These are phyloP conservation scores for Sitta europaea DNA, from an alignment of 2,113 vertebrate species.

Conservation along the genomic window DNA sequence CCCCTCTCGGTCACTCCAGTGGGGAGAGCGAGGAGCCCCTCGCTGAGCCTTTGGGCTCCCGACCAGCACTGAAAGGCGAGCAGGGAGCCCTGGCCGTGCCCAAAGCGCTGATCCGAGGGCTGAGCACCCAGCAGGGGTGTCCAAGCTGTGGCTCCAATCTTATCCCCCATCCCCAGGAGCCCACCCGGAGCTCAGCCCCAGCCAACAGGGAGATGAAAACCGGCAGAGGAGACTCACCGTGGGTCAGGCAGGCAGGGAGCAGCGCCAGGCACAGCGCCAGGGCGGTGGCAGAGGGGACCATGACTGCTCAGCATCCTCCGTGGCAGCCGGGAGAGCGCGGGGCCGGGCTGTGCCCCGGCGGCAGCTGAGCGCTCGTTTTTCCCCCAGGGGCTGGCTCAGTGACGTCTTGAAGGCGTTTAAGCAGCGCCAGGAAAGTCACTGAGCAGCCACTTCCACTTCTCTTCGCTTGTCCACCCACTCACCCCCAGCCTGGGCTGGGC, in stretches of 20 bases:
- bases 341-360: not conserved
- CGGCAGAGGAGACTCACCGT: not conserved
- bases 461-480: slow-evolving; percentile 1
- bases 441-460: slow-evolving; percentile 24
- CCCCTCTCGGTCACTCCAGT: accelerated
- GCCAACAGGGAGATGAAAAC: accelerated
- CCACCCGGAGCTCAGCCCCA: accelerated
- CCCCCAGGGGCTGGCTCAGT: slow-evolving; percentile 35
- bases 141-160: accelerated
- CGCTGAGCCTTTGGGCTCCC: not conserved
- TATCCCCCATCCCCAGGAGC: accelerated
- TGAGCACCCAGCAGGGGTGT: accelerated
- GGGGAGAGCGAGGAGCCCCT: not conserved
- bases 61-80: accelerated
- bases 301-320: slow-evolving; percentile 16
- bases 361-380: not conserved
- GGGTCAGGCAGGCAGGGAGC: not conserved
- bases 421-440: not conserved
- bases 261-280: not conserved
- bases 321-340: not conserved
- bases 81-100: accelerated
- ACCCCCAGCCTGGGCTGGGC: not conserved
- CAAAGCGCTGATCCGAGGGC: accelerated
- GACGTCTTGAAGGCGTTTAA: slow-evolving; percentile 42
- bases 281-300: not conserved